Evolutionary conservation across 2,888 invertebrate genomes (phyloP).

Genomic region (Nomada lathburiana): DNA sequence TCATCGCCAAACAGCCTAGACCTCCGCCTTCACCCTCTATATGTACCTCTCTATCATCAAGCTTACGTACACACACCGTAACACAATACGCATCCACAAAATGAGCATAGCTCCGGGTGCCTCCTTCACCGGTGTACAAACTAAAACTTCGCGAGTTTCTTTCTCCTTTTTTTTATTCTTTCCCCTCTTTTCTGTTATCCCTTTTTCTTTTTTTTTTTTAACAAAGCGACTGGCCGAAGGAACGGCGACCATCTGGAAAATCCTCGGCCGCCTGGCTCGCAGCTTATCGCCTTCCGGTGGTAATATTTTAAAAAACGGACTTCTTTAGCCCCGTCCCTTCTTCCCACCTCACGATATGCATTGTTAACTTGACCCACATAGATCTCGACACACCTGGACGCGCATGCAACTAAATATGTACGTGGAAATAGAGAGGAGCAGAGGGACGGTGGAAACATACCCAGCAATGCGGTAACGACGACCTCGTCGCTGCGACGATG

Average conservation of each 20-base stretch:
- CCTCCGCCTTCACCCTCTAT: background rate
- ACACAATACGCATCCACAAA: background rate
- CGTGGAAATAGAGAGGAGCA: constrained; percentile 12
- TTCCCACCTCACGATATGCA: constrained; percentile 34
- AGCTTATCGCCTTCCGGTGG: constrained; percentile 25
- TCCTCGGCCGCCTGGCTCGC: background rate
- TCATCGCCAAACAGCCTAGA: background rate
- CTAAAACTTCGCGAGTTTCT: background rate
- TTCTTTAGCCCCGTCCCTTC: constrained; percentile 11
- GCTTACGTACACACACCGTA: background rate
- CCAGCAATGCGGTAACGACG: constrained; percentile 41
- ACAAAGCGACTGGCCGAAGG: background rate
- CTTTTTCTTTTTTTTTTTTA: background rate
- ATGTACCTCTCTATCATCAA: background rate
- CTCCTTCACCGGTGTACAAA: background rate
- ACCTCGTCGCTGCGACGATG: constrained; percentile 30
- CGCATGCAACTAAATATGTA: constrained; percentile 26
- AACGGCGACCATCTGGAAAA: background rate
- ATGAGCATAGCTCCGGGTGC: background rate
- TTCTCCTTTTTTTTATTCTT: background rate
- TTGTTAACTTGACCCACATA: constrained; percentile 70
- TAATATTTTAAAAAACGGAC: constrained; percentile 43
- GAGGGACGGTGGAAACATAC: constrained; percentile 11
- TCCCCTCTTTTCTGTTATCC: no score
- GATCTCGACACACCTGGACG: constrained; percentile 57